Percentiles rank a stretch among this genome's conserved stretches.
These are phyloP conservation scores for Polypedilum pembai DNA, from an alignment of 1,140 invertebrate species.

Conservation along the genomic window DNA sequence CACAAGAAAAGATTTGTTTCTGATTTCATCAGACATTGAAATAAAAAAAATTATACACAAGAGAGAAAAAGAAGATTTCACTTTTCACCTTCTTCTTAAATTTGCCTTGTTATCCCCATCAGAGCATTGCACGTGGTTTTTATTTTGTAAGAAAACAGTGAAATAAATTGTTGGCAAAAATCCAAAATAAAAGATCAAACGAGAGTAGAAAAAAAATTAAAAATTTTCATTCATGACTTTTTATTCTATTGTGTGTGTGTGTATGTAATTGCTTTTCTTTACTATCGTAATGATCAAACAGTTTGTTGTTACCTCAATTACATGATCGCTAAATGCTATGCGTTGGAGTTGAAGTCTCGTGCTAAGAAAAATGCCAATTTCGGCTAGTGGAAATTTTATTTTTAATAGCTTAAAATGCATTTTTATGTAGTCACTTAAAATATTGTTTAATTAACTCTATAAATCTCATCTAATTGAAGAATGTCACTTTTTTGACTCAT, in stretches of 20 bases:
- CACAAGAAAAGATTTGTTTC: background rate
- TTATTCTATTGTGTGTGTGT: background rate
- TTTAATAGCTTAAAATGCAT: too few species aligned
- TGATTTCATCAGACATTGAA: slow-evolving; percentile 3
- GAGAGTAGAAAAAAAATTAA: background rate
- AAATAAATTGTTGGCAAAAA: background rate
- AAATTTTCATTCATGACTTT: slow-evolving; percentile 19
- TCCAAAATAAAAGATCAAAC: background rate
- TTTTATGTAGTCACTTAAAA: too few species aligned
- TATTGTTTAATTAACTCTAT: too few species aligned
- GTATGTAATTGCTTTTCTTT: background rate
- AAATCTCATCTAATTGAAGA: too few species aligned
- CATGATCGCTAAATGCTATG: background rate
- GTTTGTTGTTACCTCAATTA: slow-evolving; percentile 10
- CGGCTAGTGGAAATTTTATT: background rate
- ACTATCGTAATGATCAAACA: background rate
- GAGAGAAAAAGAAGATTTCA: background rate
- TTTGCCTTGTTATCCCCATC: background rate
- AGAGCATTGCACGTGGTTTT: too few species aligned
- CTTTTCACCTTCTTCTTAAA: background rate
- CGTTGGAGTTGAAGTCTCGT: background rate
- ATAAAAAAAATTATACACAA: background rate
- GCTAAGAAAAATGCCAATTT: background rate
- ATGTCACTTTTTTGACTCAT: too few species aligned
- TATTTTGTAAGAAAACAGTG: background rate